Conservation (phyloP, 2,888 invertebrate genomes). For the Bellardia pandia region DNA sequence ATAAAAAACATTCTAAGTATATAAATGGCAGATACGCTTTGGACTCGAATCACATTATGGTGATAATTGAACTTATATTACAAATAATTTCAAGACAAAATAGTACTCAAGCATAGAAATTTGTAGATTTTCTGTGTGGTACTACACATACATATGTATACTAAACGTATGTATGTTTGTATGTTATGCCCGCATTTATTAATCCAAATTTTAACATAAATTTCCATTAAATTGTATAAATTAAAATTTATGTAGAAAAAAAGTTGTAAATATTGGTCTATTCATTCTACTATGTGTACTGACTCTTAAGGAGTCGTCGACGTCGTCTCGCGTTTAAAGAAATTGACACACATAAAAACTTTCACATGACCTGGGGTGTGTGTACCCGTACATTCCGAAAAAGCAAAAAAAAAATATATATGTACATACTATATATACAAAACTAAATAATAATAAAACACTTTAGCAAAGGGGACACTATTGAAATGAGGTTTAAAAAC, state of each 20-base stretch:
- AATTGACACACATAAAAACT: slow-evolving; percentile 65
- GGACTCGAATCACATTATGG: slow-evolving; percentile 51
- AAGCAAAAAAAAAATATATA: not conserved
- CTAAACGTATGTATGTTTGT: not conserved
- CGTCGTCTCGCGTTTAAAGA: slow-evolving; percentile 46
- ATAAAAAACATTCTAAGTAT: not conserved
- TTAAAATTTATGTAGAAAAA: slow-evolving; percentile 59
- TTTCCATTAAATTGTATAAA: slow-evolving; percentile 68
- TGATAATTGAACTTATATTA: slow-evolving; percentile 60
- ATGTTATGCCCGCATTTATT: slow-evolving; percentile 60
- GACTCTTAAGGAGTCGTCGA: slow-evolving; percentile 35
- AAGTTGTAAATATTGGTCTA: slow-evolving; percentile 13
- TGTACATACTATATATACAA: not conserved
- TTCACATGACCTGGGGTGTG: slow-evolving; percentile 61
- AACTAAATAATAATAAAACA: not conserved
- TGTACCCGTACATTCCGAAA: slow-evolving; percentile 50
- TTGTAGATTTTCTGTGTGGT: not conserved
- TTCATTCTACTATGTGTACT: not conserved
- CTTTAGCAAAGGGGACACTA: slow-evolving; percentile 32
- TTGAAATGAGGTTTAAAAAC: slow-evolving; percentile 14
- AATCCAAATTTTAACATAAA: slow-evolving; percentile 65
- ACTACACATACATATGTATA: not conserved
- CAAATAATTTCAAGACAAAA: slow-evolving; percentile 57
- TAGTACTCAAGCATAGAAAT: not conserved
- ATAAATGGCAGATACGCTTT: slow-evolving; percentile 17